phyloP scores from a whole-genome alignment of 2,888 invertebrate species.

The Anoncus sp. region DNA sequence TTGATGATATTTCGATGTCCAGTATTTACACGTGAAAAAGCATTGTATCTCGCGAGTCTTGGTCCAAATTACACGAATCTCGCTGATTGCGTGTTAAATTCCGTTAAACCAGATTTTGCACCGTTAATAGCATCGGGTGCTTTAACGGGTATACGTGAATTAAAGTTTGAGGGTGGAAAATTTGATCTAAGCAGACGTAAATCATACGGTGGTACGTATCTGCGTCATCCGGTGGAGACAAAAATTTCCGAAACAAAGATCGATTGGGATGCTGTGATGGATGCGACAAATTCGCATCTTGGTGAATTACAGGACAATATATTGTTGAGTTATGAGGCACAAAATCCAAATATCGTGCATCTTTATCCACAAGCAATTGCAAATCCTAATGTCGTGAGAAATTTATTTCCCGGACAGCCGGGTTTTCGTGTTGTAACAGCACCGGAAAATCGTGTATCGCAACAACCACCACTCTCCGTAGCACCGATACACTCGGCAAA shows the following conservation, averaged over 20 bases:
- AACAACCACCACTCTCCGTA: slow-evolving; percentile 83
- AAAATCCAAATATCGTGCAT: slow-evolving; percentile 85
- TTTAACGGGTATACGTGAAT: slow-evolving; percentile 76
- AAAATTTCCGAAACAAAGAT: slow-evolving; percentile 83
- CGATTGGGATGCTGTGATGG: slow-evolving; percentile 87
- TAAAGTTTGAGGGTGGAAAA: slow-evolving; percentile 78
- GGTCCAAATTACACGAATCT: slow-evolving; percentile 84
- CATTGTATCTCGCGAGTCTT: slow-evolving; percentile 85
- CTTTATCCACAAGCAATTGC: slow-evolving; percentile 83
- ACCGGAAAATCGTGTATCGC: slow-evolving; percentile 82
- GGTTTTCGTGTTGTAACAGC: slow-evolving; percentile 83
- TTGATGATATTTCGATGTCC: slow-evolving; percentile 85
- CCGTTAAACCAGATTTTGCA: slow-evolving; percentile 80
- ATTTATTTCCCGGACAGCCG: slow-evolving; percentile 82
- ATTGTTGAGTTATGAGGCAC: slow-evolving; percentile 87
- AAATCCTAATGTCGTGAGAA: slow-evolving; percentile 81
- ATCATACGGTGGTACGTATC: slow-evolving; percentile 77
- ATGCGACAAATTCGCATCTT: slow-evolving; percentile 84
- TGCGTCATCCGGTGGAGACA: slow-evolving; percentile 76
- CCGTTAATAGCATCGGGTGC: slow-evolving; percentile 80
- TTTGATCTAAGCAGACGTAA: slow-evolving; percentile 77
- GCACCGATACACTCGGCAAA: slow-evolving; percentile 78
- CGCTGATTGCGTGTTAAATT: slow-evolving; percentile 82
- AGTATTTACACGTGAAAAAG: slow-evolving; percentile 84
- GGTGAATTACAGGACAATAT: slow-evolving; percentile 86